A percentile compares a stretch with the other conserved stretches of the same genome.
Conservation (phyloP, 2,888 invertebrate species). For the Abscondita cerata region DNA sequence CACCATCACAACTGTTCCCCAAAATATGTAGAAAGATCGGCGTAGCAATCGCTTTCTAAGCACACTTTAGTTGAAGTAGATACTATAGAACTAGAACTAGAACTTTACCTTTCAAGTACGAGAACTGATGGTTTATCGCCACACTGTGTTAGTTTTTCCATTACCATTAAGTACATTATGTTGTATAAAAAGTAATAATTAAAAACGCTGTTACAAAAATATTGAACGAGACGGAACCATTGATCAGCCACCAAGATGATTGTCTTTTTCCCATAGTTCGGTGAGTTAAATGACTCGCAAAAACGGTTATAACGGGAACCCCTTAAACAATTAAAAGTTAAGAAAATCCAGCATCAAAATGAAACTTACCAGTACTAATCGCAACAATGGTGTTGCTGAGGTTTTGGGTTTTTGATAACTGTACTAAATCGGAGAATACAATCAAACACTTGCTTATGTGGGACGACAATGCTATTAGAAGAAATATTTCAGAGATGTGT, state of each 20-base stretch:
- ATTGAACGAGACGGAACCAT: constrained; percentile 65
- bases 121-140: constrained; percentile 65
- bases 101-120: constrained; percentile 65
- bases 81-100: no score
- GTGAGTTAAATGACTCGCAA: constrained; percentile 72
- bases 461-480: constrained; percentile 73
- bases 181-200: constrained; percentile 71
- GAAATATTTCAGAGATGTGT: constrained; percentile 69
- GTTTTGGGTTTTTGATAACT: constrained; percentile 62
- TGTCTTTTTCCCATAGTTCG: constrained; percentile 65
- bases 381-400: constrained; percentile 71
- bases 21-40: constrained; percentile 67
- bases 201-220: constrained; percentile 74
- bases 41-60: constrained; percentile 68
- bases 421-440: constrained; percentile 73
- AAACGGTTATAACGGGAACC: constrained; percentile 70
- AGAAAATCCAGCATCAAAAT: constrained; percentile 10
- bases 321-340: constrained; percentile 55
- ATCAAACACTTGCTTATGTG: constrained; percentile 75
- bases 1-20: constrained; percentile 65
- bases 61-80: no score
- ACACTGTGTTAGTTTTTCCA: constrained; percentile 66
- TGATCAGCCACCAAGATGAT: constrained; percentile 71
- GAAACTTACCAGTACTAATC: constrained; percentile 63
- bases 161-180: constrained; percentile 72